These are phyloP conservation scores for Mimachlamys varia DNA, from an alignment of 2,888 invertebrate genomes.

Conservation along the genomic window DNA sequence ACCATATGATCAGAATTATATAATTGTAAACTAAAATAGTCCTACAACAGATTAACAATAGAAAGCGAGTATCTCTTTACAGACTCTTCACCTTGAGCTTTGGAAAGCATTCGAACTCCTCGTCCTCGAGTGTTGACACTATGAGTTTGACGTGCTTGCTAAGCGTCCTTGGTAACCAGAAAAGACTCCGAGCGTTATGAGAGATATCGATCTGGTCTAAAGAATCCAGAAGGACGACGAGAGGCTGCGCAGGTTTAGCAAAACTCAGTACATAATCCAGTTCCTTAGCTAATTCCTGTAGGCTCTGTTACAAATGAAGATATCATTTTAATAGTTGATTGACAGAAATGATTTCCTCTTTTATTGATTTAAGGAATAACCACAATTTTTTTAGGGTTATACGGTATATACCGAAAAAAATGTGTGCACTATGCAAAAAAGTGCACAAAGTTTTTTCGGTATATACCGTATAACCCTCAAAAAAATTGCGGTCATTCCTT, in stretches of 20 bases:
- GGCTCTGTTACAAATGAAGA: slow-evolving; percentile 42
- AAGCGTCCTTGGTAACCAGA: slow-evolving; percentile 60
- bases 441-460: too few relatives aligned
- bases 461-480: too few relatives aligned
- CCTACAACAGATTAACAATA: too few relatives aligned
- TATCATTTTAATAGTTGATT: background rate
- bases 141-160: slow-evolving; percentile 56
- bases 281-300: slow-evolving; percentile 48
- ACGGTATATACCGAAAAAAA: too few relatives aligned
- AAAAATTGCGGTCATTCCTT: too few relatives aligned
- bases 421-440: too few relatives aligned
- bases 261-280: slow-evolving; percentile 44
- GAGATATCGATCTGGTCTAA: slow-evolving; percentile 61
- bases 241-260: slow-evolving; percentile 40
- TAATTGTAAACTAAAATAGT: too few relatives aligned
- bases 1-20: too few relatives aligned
- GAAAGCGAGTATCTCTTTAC: background rate
- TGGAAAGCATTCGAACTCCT: slow-evolving; percentile 55
- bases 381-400: too few relatives aligned
- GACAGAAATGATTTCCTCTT: background rate
- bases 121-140: slow-evolving; percentile 61
- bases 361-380: too few relatives aligned
- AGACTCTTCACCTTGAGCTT: slow-evolving; percentile 47
- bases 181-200: slow-evolving; percentile 59
- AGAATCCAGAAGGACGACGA: slow-evolving; percentile 61